A percentile compares a stretch with the other conserved stretches of the same genome.
Evolutionary conservation across 2,888 invertebrate genomes (phyloP).

Genomic region (Panzeria rudis): DNA sequence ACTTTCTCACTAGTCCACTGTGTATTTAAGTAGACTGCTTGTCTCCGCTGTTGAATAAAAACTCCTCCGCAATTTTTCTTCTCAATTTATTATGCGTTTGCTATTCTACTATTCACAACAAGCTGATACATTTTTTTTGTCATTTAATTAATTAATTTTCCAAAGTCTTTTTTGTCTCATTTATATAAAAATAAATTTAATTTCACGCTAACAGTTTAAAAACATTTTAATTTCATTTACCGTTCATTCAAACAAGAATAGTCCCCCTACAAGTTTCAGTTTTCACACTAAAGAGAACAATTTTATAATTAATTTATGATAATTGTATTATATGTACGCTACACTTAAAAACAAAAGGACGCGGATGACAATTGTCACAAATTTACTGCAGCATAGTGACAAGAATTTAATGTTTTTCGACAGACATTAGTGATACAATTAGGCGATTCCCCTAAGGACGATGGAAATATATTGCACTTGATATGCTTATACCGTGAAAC

Average conservation of each 20-base stretch:
- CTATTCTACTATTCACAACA: neutral
- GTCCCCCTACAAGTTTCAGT: neutral
- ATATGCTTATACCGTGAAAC: too few species aligned
- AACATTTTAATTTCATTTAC: slow-evolving; percentile 31
- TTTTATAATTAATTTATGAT: slow-evolving; percentile 36
- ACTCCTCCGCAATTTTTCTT: neutral
- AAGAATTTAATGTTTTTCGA: too few species aligned
- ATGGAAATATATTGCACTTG: too few species aligned
- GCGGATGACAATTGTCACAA: too few species aligned
- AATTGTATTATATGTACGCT: neutral
- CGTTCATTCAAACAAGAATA: neutral
- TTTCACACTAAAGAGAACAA: neutral
- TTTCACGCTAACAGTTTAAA: slow-evolving; percentile 2
- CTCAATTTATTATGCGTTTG: neutral
- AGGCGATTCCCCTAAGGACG: too few species aligned
- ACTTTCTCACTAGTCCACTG: neutral
- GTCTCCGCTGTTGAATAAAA: slow-evolving; percentile 17
- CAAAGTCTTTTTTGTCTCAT: neutral
- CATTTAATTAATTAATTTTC: slow-evolving; percentile 22
- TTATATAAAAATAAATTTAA: slow-evolving; percentile 26
- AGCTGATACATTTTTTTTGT: neutral
- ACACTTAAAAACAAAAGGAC: neutral
- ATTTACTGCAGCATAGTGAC: too few species aligned
- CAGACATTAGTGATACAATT: too few species aligned
- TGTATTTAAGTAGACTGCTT: slow-evolving; percentile 24